Percentiles rank a stretch among this genome's conserved stretches.
Evolutionary conservation across 2,797 vertebrate species (phyloP).

Genomic region (Epinephelus awoara): DNA sequence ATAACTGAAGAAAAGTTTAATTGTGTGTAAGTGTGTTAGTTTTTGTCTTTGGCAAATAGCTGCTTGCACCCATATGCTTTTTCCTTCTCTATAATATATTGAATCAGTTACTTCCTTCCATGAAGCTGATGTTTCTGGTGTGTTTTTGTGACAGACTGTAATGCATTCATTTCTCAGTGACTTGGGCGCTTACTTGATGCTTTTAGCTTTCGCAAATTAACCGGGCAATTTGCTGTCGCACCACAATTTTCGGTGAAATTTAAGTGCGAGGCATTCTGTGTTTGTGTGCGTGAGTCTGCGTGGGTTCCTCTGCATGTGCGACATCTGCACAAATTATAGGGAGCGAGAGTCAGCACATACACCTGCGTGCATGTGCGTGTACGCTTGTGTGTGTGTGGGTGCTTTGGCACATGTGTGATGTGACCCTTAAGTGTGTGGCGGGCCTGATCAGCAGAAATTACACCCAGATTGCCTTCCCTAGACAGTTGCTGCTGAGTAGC

Average conservation of each 20-base stretch:
- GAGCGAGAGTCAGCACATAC: neutral
- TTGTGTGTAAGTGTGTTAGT: neutral
- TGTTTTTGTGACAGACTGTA: conserved; percentile 18
- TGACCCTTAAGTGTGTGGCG: conserved; percentile 61
- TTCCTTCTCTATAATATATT: conserved; percentile 22
- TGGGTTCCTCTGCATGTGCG: neutral
- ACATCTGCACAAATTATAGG: conserved; percentile 21
- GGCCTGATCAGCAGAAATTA: conserved; percentile 81
- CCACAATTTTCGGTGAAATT: conserved; percentile 41
- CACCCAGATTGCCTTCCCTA: conserved; percentile 70
- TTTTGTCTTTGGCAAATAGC: conserved; percentile 6
- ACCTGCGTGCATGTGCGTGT: conserved; percentile 7
- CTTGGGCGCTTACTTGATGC: conserved; percentile 42
- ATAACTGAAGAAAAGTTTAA: neutral
- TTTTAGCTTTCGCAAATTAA: conserved; percentile 61
- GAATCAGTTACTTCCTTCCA: conserved; percentile 37
- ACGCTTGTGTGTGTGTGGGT: neutral
- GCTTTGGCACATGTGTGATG: conserved; percentile 6
- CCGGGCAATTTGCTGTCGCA: conserved; percentile 51
- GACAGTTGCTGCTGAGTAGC: conserved; percentile 74
- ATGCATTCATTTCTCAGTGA: conserved; percentile 37
- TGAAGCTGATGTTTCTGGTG: conserved; percentile 6
- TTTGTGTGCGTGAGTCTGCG: neutral
- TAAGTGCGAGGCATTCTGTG: conserved; percentile 15
- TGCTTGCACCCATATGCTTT: neutral